Conservation (phyloP, 2,113 vertebrate genomes). For the Mus spicilegus region DNA sequence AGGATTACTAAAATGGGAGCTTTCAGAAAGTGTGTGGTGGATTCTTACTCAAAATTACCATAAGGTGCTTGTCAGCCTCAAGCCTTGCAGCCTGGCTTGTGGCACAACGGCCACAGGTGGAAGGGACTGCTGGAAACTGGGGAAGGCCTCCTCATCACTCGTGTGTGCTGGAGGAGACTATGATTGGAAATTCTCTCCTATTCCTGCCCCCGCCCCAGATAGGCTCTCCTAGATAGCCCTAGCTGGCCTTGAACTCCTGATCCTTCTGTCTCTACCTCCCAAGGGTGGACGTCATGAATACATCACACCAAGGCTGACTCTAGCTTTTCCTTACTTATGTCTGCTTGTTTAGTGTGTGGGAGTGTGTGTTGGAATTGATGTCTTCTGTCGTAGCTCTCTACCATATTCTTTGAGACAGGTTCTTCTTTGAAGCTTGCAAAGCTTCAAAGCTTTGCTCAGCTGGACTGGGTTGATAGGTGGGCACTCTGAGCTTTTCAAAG, state of each 20-base stretch:
- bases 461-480: background rate
- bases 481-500: background rate
- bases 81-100: background rate
- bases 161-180: background rate
- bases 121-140: background rate
- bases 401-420: background rate
- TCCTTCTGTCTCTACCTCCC: background rate
- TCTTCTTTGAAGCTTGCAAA: background rate
- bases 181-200: background rate
- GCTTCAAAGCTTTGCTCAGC: no score
- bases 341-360: background rate
- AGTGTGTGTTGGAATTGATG: background rate
- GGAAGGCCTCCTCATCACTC: background rate
- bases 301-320: background rate
- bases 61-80: background rate
- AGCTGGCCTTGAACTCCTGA: background rate
- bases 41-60: background rate
- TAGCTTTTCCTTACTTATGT: background rate
- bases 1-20: slow-evolving; percentile 37
- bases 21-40: background rate
- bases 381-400: background rate
- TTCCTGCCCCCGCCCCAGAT: background rate
- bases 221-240: background rate
- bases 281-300: no score
- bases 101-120: background rate